Evolutionary conservation across 2,113 vertebrate genomes (phyloP).

Genomic region (Neodontobutis hainanensis): DNA sequence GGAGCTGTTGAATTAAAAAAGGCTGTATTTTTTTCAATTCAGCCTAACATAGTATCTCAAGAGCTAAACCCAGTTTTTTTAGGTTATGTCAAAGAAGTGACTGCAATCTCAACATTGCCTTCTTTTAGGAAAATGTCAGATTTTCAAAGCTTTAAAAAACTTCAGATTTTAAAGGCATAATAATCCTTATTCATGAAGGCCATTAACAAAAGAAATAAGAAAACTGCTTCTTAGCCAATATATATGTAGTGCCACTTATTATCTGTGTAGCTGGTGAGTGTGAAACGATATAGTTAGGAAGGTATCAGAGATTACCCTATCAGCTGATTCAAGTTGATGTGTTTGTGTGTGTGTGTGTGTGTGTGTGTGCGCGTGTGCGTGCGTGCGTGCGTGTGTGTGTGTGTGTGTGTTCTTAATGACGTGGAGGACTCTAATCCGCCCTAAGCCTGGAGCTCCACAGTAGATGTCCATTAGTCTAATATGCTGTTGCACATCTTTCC

Average conservation of each 20-base stretch:
- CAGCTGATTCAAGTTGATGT: constrained; percentile 37
- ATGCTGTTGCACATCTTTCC: constrained; percentile 50
- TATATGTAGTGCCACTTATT: too few species aligned
- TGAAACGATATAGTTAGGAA: constrained; percentile 13
- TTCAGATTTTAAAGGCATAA: too few species aligned
- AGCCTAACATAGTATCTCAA: too few species aligned
- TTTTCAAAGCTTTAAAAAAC: too few species aligned
- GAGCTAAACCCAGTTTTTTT: too few species aligned
- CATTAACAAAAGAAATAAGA: too few species aligned
- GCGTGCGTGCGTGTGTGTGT: constrained; percentile 25
- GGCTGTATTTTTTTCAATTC: too few species aligned
- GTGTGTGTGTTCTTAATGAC: constrained; percentile 67
- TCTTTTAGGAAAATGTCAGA: too few species aligned
- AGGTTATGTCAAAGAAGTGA: too few species aligned
- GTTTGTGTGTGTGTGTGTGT: constrained; percentile 12
- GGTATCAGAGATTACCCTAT: constrained; percentile 44
- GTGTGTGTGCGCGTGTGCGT: constrained; percentile 17
- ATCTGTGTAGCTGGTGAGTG: not conserved
- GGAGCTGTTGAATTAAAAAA: constrained; percentile 27
- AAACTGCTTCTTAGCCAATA: too few species aligned
- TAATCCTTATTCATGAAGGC: too few species aligned
- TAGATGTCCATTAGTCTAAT: constrained; percentile 71
- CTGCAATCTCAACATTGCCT: too few species aligned
- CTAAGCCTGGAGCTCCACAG: constrained; percentile 67
- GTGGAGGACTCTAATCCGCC: constrained; percentile 68